Evolutionary conservation across 2,113 vertebrate species (phyloP).

Genomic region (Aplodontia rufa): DNA sequence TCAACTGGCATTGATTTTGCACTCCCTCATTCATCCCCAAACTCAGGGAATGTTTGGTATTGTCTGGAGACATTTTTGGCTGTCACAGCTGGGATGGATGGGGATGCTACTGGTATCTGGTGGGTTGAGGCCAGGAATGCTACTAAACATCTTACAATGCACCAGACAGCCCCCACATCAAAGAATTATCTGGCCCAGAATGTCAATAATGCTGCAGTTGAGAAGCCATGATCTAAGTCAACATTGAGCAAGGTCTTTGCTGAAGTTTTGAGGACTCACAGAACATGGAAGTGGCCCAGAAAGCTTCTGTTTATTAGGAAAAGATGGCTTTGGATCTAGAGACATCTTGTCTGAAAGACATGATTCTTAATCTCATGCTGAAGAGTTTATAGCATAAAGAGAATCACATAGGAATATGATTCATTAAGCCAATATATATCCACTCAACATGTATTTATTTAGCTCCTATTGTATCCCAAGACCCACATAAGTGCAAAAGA

Average conservation of each 20-base stretch:
- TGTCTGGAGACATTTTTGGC: background rate
- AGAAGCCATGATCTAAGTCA: background rate
- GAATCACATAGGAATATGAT: background rate
- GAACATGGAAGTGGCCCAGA: background rate
- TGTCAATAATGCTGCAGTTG: background rate
- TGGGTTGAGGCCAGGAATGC: background rate
- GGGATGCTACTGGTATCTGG: background rate
- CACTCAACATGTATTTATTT: background rate
- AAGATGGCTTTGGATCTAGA: background rate
- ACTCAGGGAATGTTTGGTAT: background rate
- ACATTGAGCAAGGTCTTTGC: background rate
- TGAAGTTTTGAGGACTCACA: background rate
- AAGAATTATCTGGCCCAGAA: background rate
- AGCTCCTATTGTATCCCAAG: background rate
- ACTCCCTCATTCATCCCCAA: rapidly evolving
- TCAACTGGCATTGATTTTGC: background rate
- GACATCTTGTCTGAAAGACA: background rate
- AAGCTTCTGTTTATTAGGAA: background rate
- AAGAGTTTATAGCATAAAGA: background rate
- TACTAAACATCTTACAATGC: background rate
- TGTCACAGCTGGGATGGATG: background rate
- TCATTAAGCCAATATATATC: background rate
- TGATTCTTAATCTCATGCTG: background rate
- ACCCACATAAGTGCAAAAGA: background rate
- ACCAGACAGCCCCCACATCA: too few species aligned